Base-by-base conservation (phyloP, 1,140 invertebrate genomes). In the Calephelis nemesis region DNA sequence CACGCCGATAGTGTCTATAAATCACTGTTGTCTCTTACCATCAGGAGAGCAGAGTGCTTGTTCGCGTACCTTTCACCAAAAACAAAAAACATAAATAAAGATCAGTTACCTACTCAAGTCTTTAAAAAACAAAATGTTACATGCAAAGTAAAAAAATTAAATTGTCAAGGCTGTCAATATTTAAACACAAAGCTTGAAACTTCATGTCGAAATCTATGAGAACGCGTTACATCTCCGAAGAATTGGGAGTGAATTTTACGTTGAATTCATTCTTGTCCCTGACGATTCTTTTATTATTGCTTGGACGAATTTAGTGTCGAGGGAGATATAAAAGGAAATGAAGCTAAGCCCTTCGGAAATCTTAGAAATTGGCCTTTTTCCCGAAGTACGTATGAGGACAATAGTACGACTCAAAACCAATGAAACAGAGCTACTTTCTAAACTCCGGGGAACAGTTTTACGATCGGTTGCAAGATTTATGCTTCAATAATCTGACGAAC, bases 331-430 rank as follows among this genome's bases (percentile, higher is more conserved):
- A 85, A 85, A 87, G 81, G 79, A 84, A 87, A 87, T 85, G 83
- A 85, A 87, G 79, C 79, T 83, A 85, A 87, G 84, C 84, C 84
- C 84, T 86, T 86, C 81, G 84, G 84, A 84, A 86, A 86, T 86
- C 82, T 86, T 74, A 82, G 84, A 83, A 84, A 86, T 86, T 86
- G 84, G 79, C 64, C 79, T 83, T 86, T 83, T 79, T 85, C 78
- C 79, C 74, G 64, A 47, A 64, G 63, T 65, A 52, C 64, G 64
- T 65, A 50, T 50, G 64, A 65, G 68, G 72, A 83, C 83, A 85
- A 87, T 85, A 79, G 79, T 54, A 62, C 47, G 69, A 49, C 60
- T 65, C 62, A 47, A 63, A 63, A 49, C 65, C 69, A 63, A 71
- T 63, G 69, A 62, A 66, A 67, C 64, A 62, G 50, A 50, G 63